Base-by-base conservation (phyloP, 2,113 vertebrate species). In the Chloroceryle aenea region DNA sequence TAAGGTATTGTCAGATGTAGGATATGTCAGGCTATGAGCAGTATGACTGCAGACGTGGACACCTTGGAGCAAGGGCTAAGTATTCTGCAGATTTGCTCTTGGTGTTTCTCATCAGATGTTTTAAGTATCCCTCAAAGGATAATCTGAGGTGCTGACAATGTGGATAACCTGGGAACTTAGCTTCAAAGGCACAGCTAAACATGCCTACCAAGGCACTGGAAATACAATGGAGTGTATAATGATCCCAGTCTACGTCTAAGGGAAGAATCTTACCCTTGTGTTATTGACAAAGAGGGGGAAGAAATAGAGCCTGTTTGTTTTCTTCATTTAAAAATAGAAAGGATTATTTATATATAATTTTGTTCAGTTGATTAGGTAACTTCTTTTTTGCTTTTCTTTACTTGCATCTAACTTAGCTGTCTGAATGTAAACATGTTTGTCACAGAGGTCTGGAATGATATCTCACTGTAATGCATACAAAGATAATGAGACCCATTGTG, bases 41-140 rank as follows among this genome's bases (percentile, higher is more conserved):
- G 9, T 9, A 27, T n/a, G 16, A 61, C 25, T n/a, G 36, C 6
- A 14, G 4, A 5, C 0, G 26, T 12, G 17, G 10, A 75, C 5
- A n/a, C 1, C 4, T 15, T 50, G 73, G 38, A 72, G 21, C 17
- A 81, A 90, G 10, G 8, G 16, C 58, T 56, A 80, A 69, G 25
- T 76, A 62, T 5, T 74, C 29, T 56, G 9, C 7, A 47, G 43
- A 38, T 82, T 47, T 59, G 29, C 17, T 21, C 11, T 45, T 40
- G 26, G 5, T 52, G 4, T 59, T 93, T 63, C 82, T 72, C n/a
- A 68, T 29, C 10, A 67, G 34, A 42, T 47, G 32, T 14, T 71
- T 78, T 56, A 18, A 61, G 22, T n/a, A 48, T 43, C 81, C 15
- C 12, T 67, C 34, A 68, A 34, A 78, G 43, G 26, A 67, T 27